Evolutionary conservation across 2,113 vertebrate species (phyloP).

Genomic region (Hippocampus abdominalis): DNA sequence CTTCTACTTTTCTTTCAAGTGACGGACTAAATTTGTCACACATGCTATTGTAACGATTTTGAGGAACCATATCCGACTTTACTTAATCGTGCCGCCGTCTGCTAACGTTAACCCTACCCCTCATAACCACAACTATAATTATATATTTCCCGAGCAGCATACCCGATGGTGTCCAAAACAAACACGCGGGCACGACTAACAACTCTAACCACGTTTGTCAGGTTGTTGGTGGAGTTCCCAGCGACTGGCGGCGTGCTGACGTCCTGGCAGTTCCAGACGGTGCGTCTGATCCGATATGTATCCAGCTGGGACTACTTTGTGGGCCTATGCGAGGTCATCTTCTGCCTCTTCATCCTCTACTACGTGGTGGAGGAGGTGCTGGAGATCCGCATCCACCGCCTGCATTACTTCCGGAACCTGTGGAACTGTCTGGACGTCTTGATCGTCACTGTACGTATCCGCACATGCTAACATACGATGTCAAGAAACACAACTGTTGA

Average conservation of each 20-base stretch:
- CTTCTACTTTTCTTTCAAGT: no score
- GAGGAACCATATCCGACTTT: no score
- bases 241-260: conserved; percentile 89
- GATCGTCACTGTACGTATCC: conserved; percentile 80
- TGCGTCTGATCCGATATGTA: conserved; percentile 84
- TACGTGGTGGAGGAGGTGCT: conserved; percentile 91
- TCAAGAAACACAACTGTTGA: no score
- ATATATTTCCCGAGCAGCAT: no score
- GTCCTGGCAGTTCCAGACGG: conserved; percentile 93
- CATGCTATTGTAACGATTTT: no score
- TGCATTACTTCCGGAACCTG: conserved; percentile 88
- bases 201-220: conserved; percentile 45
- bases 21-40: no score
- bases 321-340: conserved; percentile 86
- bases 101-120: no score
- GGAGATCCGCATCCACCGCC: conserved; percentile 88
- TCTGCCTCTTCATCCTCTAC: conserved; percentile 93
- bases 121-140: no score
- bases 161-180: no score
- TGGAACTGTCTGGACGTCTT: conserved; percentile 96
- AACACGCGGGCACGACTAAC: neutral
- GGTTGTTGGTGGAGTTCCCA: conserved; percentile 91
- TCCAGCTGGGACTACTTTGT: conserved; percentile 92
- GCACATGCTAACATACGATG: no score
- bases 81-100: no score